These are phyloP conservation scores for Terebella lapidaria DNA, from an alignment of 2,888 invertebrate species.

Conservation along the genomic window DNA sequence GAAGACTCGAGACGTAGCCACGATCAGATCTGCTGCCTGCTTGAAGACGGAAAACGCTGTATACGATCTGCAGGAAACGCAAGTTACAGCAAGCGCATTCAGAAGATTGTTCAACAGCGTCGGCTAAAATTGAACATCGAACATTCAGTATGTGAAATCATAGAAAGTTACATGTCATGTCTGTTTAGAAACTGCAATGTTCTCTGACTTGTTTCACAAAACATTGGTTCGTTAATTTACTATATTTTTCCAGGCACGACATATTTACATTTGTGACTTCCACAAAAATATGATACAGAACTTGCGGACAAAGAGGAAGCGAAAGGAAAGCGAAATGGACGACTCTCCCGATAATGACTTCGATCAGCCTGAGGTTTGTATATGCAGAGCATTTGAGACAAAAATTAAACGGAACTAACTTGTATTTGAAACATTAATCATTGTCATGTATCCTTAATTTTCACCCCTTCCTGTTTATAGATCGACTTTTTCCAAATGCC, in stretches of 20 bases:
- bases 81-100: conserved; percentile 92
- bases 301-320: conserved; percentile 78
- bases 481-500: conserved; percentile 87
- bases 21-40: conserved; percentile 22
- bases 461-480: conserved; percentile 29
- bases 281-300: conserved; percentile 94
- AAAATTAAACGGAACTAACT: no score
- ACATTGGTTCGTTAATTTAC: neutral
- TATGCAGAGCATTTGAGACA: no score
- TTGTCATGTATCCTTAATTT: neutral
- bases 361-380: conserved; percentile 70
- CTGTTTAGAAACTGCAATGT: no score
- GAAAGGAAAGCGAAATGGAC: conserved; percentile 81
- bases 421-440: no score
- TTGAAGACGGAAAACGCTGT: conserved; percentile 25
- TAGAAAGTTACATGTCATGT: no score
- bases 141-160: conserved; percentile 61
- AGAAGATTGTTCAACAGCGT: conserved; percentile 88
- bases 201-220: no score
- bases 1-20: neutral
- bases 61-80: conserved; percentile 83
- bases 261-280: conserved; percentile 93
- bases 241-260: conserved; percentile 68
- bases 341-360: conserved; percentile 84
- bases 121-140: conserved; percentile 84